These are phyloP conservation scores for Umimayanthus chanpuru DNA, from an alignment of 92 coral and sea anemone species.

Conservation along the genomic window DNA sequence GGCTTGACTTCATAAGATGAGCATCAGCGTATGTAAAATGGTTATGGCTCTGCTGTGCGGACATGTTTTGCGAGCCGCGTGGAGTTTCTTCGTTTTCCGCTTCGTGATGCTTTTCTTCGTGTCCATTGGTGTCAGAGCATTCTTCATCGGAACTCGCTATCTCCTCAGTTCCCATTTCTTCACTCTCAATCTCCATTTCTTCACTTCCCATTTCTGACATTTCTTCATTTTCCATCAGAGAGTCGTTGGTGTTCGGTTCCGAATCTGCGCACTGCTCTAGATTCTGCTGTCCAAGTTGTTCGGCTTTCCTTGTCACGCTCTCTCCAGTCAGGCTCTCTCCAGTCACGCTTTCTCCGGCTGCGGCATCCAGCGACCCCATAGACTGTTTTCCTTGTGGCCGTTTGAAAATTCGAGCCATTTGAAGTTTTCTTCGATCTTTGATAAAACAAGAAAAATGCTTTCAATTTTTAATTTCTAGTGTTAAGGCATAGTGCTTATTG, in stretches of 20 bases:
- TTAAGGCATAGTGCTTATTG: not conserved
- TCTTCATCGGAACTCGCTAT: conserved; percentile 31
- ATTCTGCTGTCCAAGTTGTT: not conserved
- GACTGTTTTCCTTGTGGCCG: not conserved
- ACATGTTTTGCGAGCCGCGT: not conserved
- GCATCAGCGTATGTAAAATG: not conserved
- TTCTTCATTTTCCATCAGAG: conserved; percentile 12
- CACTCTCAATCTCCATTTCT: not conserved
- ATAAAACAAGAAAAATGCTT: not conserved
- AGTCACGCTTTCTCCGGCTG: not conserved
- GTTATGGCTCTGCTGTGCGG: not conserved
- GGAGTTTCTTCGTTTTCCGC: not conserved
- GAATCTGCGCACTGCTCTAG: not conserved
- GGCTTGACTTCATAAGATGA: not conserved
- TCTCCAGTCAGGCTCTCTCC: no score
- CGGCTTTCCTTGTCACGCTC: not conserved
- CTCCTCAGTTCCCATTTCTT: conserved; percentile 25
- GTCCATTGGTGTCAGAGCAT: not conserved
- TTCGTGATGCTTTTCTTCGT: not conserved
- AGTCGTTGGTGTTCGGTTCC: not conserved
- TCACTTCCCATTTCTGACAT: conserved; percentile 15
- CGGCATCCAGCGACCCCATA: not conserved
- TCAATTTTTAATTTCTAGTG: not conserved
- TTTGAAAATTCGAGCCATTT: conserved; percentile 16
- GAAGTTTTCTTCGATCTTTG: conserved; percentile 27